Percentiles rank a stretch among this genome's conserved stretches.
phyloP scores from a whole-genome alignment of 2,113 vertebrate genomes.

The Perca flavescens region DNA sequence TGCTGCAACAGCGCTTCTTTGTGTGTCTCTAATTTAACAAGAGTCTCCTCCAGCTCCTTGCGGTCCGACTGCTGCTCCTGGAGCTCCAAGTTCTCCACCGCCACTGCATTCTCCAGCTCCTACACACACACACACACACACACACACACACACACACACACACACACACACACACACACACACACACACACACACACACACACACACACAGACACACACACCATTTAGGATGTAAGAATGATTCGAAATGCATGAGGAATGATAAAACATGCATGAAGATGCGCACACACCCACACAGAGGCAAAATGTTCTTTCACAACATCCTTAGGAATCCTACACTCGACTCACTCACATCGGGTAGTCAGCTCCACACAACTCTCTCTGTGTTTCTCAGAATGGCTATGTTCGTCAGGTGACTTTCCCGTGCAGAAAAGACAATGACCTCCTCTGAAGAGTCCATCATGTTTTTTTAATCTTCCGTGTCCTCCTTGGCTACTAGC shows the following conservation, averaged over 20 bases:
- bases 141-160: not conserved
- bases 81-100: constrained; percentile 89
- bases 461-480: too few relatives aligned
- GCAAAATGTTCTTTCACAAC: not conserved
- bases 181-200: too few relatives aligned
- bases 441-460: too few relatives aligned
- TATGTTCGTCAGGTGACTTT: too few relatives aligned
- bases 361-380: too few relatives aligned
- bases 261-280: not conserved
- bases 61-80: constrained; percentile 92
- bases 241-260: not conserved
- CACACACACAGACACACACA: not conserved
- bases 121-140: constrained; percentile 59
- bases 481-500: too few relatives aligned
- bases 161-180: constrained; percentile 12
- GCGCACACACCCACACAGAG: not conserved
- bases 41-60: constrained; percentile 89
- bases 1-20: constrained; percentile 90
- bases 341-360: too few relatives aligned
- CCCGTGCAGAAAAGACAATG: too few relatives aligned
- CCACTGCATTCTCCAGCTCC: constrained; percentile 94
- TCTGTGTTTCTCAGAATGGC: too few relatives aligned
- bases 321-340: not conserved
- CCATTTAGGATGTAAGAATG: not conserved
- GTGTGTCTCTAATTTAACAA: constrained; percentile 89